Evolutionary conservation across 2,113 vertebrate genomes (phyloP).

Genomic region (Gymnocephalus cernua): DNA sequence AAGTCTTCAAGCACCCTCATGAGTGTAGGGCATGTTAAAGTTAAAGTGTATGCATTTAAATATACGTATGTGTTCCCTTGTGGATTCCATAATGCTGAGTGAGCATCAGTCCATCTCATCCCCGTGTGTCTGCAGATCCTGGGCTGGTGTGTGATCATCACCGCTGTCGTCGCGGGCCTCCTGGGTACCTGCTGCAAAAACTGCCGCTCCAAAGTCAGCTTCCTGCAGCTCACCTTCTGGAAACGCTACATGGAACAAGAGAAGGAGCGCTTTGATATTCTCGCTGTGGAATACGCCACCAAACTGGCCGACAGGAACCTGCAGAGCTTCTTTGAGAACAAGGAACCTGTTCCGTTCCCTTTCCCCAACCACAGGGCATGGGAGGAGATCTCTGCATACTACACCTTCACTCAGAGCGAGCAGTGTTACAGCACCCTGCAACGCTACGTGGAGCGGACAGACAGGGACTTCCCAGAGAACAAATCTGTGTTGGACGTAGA

Average conservation of each 20-base stretch:
- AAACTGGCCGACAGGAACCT: slow-evolving; percentile 84
- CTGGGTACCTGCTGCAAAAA: slow-evolving; percentile 80
- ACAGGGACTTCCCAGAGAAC: slow-evolving; percentile 75
- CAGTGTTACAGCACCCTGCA: slow-evolving; percentile 86
- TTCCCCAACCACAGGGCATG: slow-evolving; percentile 84
- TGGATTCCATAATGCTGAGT: not conserved
- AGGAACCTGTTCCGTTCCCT: slow-evolving; percentile 65
- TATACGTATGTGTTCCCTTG: not conserved
- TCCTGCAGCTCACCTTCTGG: slow-evolving; percentile 85
- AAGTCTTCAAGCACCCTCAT: not conserved
- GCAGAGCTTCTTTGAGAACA: slow-evolving; percentile 84
- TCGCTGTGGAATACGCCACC: slow-evolving; percentile 73
- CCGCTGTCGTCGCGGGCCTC: slow-evolving; percentile 54
- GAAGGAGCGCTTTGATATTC: slow-evolving; percentile 78
- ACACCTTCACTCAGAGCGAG: slow-evolving; percentile 78
- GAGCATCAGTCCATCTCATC: not conserved
- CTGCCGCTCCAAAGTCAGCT: slow-evolving; percentile 86
- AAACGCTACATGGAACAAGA: slow-evolving; percentile 84
- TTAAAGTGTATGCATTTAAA: not conserved
- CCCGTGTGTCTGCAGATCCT: slow-evolving; percentile 73
- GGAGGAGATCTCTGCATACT: slow-evolving; percentile 83
- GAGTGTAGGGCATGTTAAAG: not conserved
- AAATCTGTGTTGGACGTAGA: slow-evolving; percentile 80
- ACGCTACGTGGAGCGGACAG: slow-evolving; percentile 80
- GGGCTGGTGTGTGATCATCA: slow-evolving; percentile 83